A percentile compares a stretch with the other conserved stretches of the same genome.
phyloP scores from a whole-genome alignment of 2,797 vertebrate genomes.

The Leuciscus waleckii region DNA sequence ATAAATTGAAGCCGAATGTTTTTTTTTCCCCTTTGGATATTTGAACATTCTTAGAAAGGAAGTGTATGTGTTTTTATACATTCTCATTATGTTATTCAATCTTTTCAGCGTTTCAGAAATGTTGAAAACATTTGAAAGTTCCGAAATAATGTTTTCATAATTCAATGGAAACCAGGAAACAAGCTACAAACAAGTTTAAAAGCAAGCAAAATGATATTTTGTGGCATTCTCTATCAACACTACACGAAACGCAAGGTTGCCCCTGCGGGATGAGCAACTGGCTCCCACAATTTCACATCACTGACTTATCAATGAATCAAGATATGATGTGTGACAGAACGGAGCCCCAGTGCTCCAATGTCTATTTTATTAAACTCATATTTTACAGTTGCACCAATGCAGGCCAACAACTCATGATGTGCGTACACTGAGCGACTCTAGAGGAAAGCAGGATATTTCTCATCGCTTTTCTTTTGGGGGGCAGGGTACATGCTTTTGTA shows the following conservation, averaged over 20 bases:
- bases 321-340: conserved; percentile 25
- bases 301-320: conserved; percentile 43
- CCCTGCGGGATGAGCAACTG: not conserved
- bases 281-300: not conserved
- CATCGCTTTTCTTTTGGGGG: conserved; percentile 4
- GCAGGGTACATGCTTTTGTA: conserved; percentile 37
- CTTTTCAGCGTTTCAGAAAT: not conserved
- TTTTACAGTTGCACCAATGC: conserved; percentile 46
- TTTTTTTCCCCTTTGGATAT: not conserved
- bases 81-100: not conserved
- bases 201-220: not conserved
- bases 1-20: not conserved
- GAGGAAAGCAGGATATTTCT: conserved; percentile 38
- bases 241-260: not conserved
- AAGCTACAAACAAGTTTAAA: conserved; percentile 1
- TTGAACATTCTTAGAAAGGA: not conserved
- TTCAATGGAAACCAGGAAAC: not conserved
- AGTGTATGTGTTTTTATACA: too few species aligned
- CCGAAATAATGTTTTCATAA: not conserved
- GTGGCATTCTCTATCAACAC: conserved; percentile 9
- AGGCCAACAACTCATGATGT: conserved; percentile 24
- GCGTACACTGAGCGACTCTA: conserved; percentile 25
- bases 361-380: conserved; percentile 57
- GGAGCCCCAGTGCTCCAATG: conserved; percentile 20
- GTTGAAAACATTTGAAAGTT: not conserved